phyloP scores from a whole-genome alignment of 2,888 invertebrate genomes.

The Monoplex corrugatus region DNA sequence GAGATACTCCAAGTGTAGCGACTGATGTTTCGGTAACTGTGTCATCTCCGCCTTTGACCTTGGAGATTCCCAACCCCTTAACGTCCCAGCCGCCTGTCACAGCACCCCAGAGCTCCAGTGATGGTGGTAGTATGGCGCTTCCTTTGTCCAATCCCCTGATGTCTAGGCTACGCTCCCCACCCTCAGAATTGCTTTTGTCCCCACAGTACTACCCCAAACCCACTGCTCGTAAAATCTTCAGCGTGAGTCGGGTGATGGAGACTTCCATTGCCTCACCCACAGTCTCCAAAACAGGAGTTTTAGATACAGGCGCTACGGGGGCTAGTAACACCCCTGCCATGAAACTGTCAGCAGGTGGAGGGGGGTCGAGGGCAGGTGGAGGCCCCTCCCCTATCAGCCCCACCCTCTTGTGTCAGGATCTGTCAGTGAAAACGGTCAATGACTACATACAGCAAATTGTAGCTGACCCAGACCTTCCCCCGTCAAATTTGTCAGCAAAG shows the following conservation, averaged over 20 bases:
- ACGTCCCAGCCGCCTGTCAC: slow-evolving; percentile 56
- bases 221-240: slow-evolving; percentile 76
- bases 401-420: slow-evolving; percentile 56
- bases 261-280: slow-evolving; percentile 43
- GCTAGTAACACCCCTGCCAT: slow-evolving; percentile 49
- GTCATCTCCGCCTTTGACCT: slow-evolving; percentile 60
- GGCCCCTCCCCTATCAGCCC: slow-evolving; percentile 54
- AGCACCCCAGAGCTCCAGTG: slow-evolving; percentile 35
- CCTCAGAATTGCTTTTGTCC: slow-evolving; percentile 71
- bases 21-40: slow-evolving; percentile 20
- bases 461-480: slow-evolving; percentile 2
- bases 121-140: slow-evolving; percentile 30
- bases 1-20: background rate
- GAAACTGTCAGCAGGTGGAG: background rate
- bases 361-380: slow-evolving; percentile 13
- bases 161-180: slow-evolving; percentile 56
- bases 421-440: slow-evolving; percentile 59
- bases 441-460: slow-evolving; percentile 58
- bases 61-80: slow-evolving; percentile 68
- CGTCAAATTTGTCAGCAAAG: slow-evolving; percentile 3
- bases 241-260: slow-evolving; percentile 65
- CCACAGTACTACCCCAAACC: slow-evolving; percentile 74
- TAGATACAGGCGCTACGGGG: slow-evolving; percentile 42
- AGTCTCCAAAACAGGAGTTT: slow-evolving; percentile 44
- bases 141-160: slow-evolving; percentile 47